Percentiles rank a stretch among this genome's conserved stretches.
phyloP scores from a whole-genome alignment of 2,797 vertebrate genomes.

The Trachops cirrhosus region DNA sequence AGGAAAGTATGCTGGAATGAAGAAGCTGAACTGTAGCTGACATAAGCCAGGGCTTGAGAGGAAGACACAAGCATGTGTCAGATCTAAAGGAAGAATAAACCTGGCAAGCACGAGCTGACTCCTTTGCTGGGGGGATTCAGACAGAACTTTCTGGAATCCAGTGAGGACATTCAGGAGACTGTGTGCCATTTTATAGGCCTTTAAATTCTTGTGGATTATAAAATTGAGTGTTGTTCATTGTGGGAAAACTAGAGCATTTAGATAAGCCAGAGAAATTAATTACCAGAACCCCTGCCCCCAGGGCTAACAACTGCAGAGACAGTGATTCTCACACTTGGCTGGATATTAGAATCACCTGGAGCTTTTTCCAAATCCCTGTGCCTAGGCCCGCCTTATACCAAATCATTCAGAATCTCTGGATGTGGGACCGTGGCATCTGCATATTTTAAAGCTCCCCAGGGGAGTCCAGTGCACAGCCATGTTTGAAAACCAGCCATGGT shows the following conservation, averaged over 20 bases:
- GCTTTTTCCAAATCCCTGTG: neutral
- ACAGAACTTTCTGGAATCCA: neutral
- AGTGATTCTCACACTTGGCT: neutral
- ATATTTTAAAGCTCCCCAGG: neutral
- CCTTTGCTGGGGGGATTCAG: neutral
- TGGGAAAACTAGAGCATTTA: neutral
- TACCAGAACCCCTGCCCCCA: neutral
- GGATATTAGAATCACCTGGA: neutral
- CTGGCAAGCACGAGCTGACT: too few species aligned
- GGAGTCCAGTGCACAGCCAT: neutral
- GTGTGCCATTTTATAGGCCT: neutral
- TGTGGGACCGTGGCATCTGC: neutral
- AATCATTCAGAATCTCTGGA: neutral
- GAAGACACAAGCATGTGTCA: neutral
- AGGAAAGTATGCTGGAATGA: neutral
- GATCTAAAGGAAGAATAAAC: neutral
- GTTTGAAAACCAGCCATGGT: neutral
- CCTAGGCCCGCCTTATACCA: neutral
- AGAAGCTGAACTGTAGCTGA: neutral
- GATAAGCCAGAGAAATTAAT: neutral
- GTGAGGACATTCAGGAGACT: neutral
- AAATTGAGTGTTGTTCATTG: neutral
- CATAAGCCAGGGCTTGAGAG: neutral
- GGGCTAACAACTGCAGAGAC: neutral
- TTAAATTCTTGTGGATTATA: neutral